Evolutionary conservation across 2,797 vertebrate species (phyloP).

Genomic region (Premnoplex brunnescens): DNA sequence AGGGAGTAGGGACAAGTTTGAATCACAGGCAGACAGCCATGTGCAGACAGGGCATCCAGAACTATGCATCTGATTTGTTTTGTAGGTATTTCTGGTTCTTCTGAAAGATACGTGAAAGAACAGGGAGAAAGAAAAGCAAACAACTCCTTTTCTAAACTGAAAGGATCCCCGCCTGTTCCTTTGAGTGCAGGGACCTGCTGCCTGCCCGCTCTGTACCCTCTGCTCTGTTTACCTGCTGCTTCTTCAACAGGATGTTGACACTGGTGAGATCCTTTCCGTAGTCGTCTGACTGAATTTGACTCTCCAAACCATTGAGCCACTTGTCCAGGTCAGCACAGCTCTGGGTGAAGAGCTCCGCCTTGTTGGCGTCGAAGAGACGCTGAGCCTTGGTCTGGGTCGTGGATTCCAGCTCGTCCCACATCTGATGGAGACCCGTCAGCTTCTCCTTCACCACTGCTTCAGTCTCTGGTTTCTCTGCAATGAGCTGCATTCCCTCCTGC

Average conservation of each 20-base stretch:
- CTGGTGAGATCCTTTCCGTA: constrained; percentile 98
- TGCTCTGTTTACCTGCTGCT: constrained; percentile 88
- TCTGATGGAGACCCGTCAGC: constrained; percentile 84
- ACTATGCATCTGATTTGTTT: background rate
- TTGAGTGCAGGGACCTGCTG: background rate
- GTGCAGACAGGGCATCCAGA: background rate
- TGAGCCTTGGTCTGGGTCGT: constrained; percentile 97
- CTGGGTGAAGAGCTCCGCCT: constrained; percentile 97
- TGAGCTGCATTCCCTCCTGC: constrained; percentile 88
- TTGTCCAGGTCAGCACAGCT: constrained; percentile 97
- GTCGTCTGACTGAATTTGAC: constrained; percentile 94
- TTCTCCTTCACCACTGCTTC: constrained; percentile 91
- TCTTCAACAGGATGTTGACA: constrained; percentile 96
- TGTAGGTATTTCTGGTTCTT: background rate
- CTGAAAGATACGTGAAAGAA: background rate
- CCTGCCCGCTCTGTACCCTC: background rate
- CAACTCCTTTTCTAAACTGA: background rate
- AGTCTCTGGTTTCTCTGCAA: constrained; percentile 94
- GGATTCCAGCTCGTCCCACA: constrained; percentile 95
- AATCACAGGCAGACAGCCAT: background rate
- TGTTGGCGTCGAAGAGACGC: constrained; percentile 96
- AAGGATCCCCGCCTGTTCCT: background rate
- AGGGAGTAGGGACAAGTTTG: background rate
- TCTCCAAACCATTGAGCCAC: constrained; percentile 90
- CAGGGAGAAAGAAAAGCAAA: background rate